Conservation (phyloP, 2,888 invertebrate species). For the Tanypteryx hageni region DNA sequence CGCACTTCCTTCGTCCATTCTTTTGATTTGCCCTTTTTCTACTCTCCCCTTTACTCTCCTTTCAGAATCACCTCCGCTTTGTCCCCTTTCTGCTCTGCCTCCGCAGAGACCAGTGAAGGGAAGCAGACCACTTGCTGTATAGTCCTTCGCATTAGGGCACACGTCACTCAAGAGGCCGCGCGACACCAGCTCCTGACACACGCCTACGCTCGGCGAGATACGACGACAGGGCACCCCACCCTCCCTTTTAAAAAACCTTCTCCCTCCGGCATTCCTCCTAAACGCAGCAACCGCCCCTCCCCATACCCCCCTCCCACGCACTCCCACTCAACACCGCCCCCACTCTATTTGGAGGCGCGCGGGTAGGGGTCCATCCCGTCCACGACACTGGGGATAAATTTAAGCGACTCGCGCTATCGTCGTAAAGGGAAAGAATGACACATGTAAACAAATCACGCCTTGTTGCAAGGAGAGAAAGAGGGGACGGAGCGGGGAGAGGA, state of each 20-base stretch:
- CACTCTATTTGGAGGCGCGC: background rate
- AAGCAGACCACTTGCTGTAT: constrained; percentile 1
- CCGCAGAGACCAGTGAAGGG: background rate
- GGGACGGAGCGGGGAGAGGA: background rate
- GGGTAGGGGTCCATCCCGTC: constrained; percentile 8
- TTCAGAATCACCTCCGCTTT: background rate
- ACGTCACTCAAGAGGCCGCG: background rate
- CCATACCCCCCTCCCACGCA: background rate
- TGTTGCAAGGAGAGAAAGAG: background rate
- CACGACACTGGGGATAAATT: constrained; percentile 19
- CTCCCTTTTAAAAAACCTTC: too few relatives aligned
- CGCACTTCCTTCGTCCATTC: too few relatives aligned
- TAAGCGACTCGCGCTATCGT: constrained; percentile 21
- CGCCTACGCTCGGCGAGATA: too few relatives aligned
- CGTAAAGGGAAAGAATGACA: constrained; percentile 12
- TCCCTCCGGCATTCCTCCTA: too few relatives aligned
- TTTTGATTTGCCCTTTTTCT: too few relatives aligned
- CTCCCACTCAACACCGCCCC: background rate
- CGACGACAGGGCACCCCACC: too few relatives aligned
- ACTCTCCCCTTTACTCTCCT: background rate
- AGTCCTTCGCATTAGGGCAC: background rate
- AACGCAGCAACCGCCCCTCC: background rate
- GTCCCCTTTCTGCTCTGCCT: background rate
- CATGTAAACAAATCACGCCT: constrained; percentile 9
- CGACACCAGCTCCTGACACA: background rate